These are phyloP conservation scores for Cyphomyrus plagiostoma DNA, from an alignment of 2,113 vertebrate genomes.

Conservation along the genomic window DNA sequence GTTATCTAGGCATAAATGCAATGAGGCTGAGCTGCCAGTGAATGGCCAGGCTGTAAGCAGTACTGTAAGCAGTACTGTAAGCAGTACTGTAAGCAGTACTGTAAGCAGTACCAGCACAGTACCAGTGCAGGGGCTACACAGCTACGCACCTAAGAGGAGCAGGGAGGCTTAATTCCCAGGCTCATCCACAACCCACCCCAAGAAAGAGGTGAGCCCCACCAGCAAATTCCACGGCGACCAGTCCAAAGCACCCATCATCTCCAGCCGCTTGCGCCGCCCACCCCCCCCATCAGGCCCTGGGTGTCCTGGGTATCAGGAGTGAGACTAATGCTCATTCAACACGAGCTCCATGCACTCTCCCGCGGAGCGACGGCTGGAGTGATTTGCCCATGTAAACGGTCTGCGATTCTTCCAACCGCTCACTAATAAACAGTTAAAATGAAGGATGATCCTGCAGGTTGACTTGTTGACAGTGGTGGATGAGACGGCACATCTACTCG, in stretches of 20 bases:
- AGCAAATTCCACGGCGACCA: background rate
- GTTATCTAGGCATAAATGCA: background rate
- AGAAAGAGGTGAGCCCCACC: background rate
- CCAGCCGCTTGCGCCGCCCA: background rate
- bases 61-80: too few relatives aligned
- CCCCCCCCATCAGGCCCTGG: background rate
- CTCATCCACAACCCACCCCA: background rate
- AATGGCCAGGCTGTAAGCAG: too few relatives aligned
- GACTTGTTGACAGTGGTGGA: background rate
- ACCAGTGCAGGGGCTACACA: background rate
- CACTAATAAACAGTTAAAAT: background rate
- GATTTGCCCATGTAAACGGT: background rate
- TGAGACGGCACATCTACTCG: background rate
- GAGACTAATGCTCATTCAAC: background rate
- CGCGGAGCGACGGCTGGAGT: background rate
- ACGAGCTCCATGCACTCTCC: background rate
- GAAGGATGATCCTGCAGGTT: background rate
- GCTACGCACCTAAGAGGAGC: background rate
- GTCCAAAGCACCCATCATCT: background rate
- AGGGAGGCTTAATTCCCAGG: background rate
- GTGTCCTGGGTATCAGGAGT: background rate
- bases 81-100: too few relatives aligned
- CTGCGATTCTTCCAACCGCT: background rate
- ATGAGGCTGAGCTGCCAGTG: background rate
- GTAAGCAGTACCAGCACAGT: too few relatives aligned